Conservation (phyloP, 2,113 vertebrate genomes). For the Pollimyrus isidori region DNA sequence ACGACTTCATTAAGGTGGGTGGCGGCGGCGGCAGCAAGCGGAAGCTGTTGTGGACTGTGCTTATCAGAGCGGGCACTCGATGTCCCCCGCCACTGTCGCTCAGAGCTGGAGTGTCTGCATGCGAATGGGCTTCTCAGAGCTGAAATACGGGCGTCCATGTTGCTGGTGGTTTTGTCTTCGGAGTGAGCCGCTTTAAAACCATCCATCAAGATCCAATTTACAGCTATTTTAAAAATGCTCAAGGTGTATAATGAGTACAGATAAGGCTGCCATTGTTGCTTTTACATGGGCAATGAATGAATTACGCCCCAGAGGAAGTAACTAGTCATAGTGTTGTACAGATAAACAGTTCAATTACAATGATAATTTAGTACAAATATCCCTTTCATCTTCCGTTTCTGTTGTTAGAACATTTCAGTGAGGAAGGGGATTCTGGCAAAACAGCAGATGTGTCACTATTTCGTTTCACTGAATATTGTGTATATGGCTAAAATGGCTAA, state of each 20-base stretch:
- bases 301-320: slow-evolving; percentile 41
- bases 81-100: background rate
- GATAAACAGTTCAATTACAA: slow-evolving; percentile 42
- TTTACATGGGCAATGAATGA: slow-evolving; percentile 44
- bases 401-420: background rate
- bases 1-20: slow-evolving; percentile 28
- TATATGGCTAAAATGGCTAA: too few relatives aligned
- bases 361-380: slow-evolving; percentile 36
- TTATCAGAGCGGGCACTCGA: background rate
- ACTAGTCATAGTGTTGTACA: slow-evolving; percentile 39
- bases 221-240: slow-evolving; percentile 15
- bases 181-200: background rate
- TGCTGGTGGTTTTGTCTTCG: background rate
- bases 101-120: background rate
- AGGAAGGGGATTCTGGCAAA: background rate
- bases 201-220: slow-evolving; percentile 48
- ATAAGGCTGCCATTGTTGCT: slow-evolving; percentile 36
- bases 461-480: background rate
- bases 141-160: background rate
- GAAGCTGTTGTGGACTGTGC: background rate
- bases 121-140: background rate
- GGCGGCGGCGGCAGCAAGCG: background rate
- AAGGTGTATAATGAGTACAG: background rate
- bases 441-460: background rate
- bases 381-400: slow-evolving; percentile 18